phyloP scores from a whole-genome alignment of 2,888 invertebrate genomes.

The Acrobasis repandana region DNA sequence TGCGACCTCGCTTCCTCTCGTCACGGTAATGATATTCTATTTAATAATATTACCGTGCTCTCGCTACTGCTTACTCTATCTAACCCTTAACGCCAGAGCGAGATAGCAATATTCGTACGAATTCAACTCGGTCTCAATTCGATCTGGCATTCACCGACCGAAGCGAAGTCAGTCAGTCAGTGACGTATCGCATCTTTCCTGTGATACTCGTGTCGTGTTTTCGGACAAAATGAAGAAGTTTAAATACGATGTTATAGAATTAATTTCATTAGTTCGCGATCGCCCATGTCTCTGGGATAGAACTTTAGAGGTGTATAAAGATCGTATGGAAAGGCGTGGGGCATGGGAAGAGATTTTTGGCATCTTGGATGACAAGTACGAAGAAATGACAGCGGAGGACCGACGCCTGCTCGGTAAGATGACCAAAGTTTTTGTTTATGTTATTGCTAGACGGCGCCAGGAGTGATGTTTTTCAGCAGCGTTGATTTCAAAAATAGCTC shows the following conservation, averaged over 20 bases:
- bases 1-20: neutral
- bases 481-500: too few relatives aligned
- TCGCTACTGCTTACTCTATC: constrained; percentile 5
- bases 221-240: constrained; percentile 56
- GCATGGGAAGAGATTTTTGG: constrained; percentile 73
- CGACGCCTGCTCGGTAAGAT: constrained; percentile 56
- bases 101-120: neutral
- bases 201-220: neutral
- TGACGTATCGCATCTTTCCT: neutral
- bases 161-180: constrained; percentile 5
- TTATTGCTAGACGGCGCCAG: neutral
- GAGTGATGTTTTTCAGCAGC: too few relatives aligned
- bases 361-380: constrained; percentile 57
- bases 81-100: neutral
- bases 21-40: too few relatives aligned
- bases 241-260: constrained; percentile 60
- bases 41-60: too few relatives aligned
- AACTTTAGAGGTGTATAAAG: constrained; percentile 66
- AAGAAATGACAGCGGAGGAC: constrained; percentile 58
- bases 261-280: constrained; percentile 56
- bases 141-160: constrained; percentile 9
- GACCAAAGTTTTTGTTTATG: constrained; percentile 5
- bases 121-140: too few relatives aligned
- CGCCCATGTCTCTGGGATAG: constrained; percentile 73
- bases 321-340: constrained; percentile 58